A percentile compares a stretch with the other conserved stretches of the same genome.
Conservation (phyloP, 2,888 invertebrate genomes). For the Tiliacea aurago region DNA sequence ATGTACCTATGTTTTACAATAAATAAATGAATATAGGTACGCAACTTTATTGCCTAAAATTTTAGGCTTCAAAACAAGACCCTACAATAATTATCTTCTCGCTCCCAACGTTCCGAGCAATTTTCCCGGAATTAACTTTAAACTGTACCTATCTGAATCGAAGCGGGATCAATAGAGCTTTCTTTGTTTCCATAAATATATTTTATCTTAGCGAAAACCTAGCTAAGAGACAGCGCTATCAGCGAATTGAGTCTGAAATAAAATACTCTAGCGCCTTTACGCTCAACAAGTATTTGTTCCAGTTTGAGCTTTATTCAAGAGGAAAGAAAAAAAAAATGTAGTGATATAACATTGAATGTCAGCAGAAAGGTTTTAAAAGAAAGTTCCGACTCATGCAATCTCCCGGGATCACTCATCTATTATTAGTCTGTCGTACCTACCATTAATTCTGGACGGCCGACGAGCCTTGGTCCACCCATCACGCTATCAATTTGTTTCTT, state of each 20-base stretch:
- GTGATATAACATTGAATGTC: slow-evolving; percentile 20
- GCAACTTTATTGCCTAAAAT: background rate
- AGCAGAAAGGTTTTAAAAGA: slow-evolving; percentile 37
- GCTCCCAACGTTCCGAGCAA: background rate
- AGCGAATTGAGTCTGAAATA: slow-evolving; percentile 25
- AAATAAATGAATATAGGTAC: too few relatives aligned
- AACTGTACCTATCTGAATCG: slow-evolving; percentile 30
- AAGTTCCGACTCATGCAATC: slow-evolving; percentile 52
- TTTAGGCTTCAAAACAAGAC: slow-evolving; percentile 2
- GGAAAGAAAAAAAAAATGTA: slow-evolving; percentile 7
- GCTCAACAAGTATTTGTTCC: slow-evolving; percentile 50
- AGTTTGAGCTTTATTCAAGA: slow-evolving; percentile 28
- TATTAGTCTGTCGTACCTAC: slow-evolving; percentile 34
- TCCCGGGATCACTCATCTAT: slow-evolving; percentile 32
- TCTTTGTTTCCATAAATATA: slow-evolving; percentile 22
- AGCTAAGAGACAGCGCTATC: background rate
- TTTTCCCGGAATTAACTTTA: slow-evolving; percentile 25
- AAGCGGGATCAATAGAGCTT: slow-evolving; percentile 2
- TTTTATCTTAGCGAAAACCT: slow-evolving; percentile 15
- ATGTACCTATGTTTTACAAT: too few relatives aligned
- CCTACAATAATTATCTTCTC: background rate
- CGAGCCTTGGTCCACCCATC: slow-evolving; percentile 57
- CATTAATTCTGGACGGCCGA: slow-evolving; percentile 57
- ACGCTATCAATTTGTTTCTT: slow-evolving; percentile 60
- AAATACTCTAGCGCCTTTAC: slow-evolving; percentile 17